Base-by-base conservation (phyloP, 92 coral and sea anemone genomes). In the Pocillopora meandrina region DNA sequence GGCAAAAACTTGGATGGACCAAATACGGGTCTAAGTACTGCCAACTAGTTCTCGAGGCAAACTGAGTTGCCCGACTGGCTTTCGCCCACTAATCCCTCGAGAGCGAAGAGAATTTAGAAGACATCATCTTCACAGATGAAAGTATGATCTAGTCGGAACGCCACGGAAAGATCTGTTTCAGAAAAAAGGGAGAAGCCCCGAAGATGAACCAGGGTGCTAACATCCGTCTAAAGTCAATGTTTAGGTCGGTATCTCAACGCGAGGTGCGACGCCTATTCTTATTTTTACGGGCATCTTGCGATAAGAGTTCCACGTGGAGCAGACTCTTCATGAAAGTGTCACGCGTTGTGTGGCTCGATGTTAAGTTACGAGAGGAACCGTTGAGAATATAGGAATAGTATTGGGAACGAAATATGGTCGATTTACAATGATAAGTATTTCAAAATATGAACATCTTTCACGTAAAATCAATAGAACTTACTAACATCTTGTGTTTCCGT, bases 211-310 rank as follows among this genome's bases (percentile, higher is more conserved):
- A 16, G 16, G 16, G 62, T 9, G 61, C 61, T 1, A 57, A 0
- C 61, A 57, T 57, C 61, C 61, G 11, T 57, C 14, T 57, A 90
- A 90, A 18, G 85, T 86, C 18, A 84, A 82, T 67, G 88, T 86
- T 10, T 86, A 88, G 88, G 93, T 86, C 12, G 83, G 83, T 34
- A 90, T 90, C 17, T 81, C 82, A 1, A 90, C 75, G 58, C 88
- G 80, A 15, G 90, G 90, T 57, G 88, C 84, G 18, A 62, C 88
- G 21, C 62, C 60, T 12, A 74, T 87, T 3, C 60, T 84, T 34
- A 70, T 83, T 20, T 86, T 90, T 55, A 86, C 85, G 3, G 88
- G 90, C 66, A 87, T 82, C 5, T 81, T 87, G 90, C 62, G 61
- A 58, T 72, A 47, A 80, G 75, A 67, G 61, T 57, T 57, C 61